Percentiles rank a stretch among this genome's conserved stretches.
Conservation (phyloP, 2,888 invertebrate species). For the Cheilosia vernalis region DNA sequence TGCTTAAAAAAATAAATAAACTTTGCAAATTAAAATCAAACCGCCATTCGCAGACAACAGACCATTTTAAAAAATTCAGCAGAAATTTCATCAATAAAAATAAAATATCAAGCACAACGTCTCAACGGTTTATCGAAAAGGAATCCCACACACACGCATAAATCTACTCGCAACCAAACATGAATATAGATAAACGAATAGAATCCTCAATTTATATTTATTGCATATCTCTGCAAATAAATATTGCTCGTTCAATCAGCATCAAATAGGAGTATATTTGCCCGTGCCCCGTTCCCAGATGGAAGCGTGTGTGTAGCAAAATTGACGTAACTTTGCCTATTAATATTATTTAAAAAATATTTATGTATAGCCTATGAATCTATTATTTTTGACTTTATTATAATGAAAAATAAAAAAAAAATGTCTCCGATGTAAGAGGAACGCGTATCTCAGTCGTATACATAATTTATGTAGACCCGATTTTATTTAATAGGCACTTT, state of each 20-base stretch:
- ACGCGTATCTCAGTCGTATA: not conserved
- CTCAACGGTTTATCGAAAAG: slow-evolving; percentile 13
- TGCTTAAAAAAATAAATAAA: not conserved
- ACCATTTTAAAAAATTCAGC: slow-evolving; percentile 43
- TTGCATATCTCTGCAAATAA: slow-evolving; percentile 44
- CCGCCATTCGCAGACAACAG: slow-evolving; percentile 24
- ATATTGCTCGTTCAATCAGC: slow-evolving; percentile 21
- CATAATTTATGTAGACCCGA: too few species aligned
- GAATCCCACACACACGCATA: not conserved
- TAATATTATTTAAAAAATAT: slow-evolving; percentile 42
- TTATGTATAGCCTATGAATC: too few species aligned
- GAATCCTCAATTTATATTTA: slow-evolving; percentile 44
- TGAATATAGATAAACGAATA: slow-evolving; percentile 1
- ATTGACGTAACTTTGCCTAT: slow-evolving; percentile 18
- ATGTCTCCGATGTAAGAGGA: not conserved
- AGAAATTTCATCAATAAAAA: slow-evolving; percentile 6
- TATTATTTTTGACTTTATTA: too few species aligned
- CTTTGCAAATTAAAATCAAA: slow-evolving; percentile 51
- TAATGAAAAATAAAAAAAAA: not conserved
- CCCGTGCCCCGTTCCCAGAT: not conserved
- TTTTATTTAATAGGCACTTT: too few species aligned
- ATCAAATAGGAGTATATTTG: not conserved
- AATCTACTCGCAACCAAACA: not conserved
- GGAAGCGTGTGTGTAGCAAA: not conserved
- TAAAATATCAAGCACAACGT: slow-evolving; percentile 5